Percentiles rank a stretch among this genome's conserved stretches.
These are phyloP conservation scores for Lepidostoma basale DNA, from an alignment of 1,140 invertebrate species.

Conservation along the genomic window DNA sequence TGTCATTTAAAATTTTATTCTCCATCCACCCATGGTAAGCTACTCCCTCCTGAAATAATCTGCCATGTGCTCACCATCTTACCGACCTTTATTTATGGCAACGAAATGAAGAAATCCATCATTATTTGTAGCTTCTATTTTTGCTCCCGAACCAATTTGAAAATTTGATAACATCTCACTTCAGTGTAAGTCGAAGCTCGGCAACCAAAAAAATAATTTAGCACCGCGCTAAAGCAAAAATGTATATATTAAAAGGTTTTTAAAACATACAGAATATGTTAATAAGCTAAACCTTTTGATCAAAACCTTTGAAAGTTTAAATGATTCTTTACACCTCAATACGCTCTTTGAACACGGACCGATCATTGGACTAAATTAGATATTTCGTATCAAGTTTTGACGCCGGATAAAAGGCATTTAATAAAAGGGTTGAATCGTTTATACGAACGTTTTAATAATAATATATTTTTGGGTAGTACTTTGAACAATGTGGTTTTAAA, in stretches of 20 bases:
- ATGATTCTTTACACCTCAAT: neutral
- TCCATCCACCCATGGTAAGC: no score
- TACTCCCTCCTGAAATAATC: no score
- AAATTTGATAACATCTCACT: conserved; percentile 13
- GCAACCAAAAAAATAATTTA: neutral
- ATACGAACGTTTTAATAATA: no score
- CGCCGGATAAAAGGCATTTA: no score
- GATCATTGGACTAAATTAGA: conserved; percentile 10
- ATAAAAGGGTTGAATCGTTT: no score
- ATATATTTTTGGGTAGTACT: no score
- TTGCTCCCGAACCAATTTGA: conserved; percentile 11
- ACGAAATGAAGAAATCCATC: conserved; percentile 11
- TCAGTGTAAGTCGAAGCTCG: neutral
- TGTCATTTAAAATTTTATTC: no score
- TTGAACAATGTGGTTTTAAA: no score
- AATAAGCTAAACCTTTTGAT: neutral
- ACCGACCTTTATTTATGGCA: no score
- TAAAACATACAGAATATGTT: neutral
- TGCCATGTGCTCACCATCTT: no score
- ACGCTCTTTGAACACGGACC: conserved; percentile 11
- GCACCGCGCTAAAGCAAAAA: neutral
- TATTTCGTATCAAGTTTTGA: no score
- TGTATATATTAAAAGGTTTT: neutral
- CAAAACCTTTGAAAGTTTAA: neutral
- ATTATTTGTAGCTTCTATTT: conserved; percentile 14